Evolutionary conservation across 2,888 invertebrate genomes (phyloP), one percentile per base, ranked within the genome.

Genomic region (Xestia sexstrigata): DNA sequence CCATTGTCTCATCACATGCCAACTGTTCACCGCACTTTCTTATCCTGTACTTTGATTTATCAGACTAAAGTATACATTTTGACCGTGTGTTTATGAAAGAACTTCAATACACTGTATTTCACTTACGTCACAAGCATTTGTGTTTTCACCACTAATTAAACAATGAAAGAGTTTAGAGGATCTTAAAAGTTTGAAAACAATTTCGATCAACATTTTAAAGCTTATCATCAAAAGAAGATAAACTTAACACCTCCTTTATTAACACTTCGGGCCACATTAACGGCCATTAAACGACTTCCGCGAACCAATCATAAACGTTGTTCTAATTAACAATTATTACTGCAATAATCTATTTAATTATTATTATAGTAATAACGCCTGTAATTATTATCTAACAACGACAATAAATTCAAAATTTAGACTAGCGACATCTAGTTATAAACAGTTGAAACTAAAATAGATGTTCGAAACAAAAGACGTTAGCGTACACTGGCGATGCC

Each of bases 1-100:
- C 81, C 72, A 88, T 89, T 90, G 89, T 89, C 79, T 79, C 60
- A 52, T 76, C 83, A 84, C 74, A 69, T 85, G 87, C 87, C 89
- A 88, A 88, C 79, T 75, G 62, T 83, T 76, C 73, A 78, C 15
- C 39, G 60, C n/a, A 39, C 81, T 78, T 76, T 83, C 79, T 70
- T 82, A 74, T 80, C 71, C 71, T 70, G 55, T 26, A 65, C 66
- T 74, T 71, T 82, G 74, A 84, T 85, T 82, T 78, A 82, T 82
- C 15, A 17, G 20, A 13, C 17, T 9, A 17, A 20, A 20, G 2
- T 20, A 47, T 47, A 47, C 20, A 47, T 47, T 47, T 20, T 47
- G 45, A 17, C 17, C 17, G 17, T 47, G 15, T 42, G 42, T 42
- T 42, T 42, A 11, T 6, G 15, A 13, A 13, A 45, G 15, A 15